Conservation (phyloP, 30 jellyfish, hydroid and myxozoan genomes). For the Sanderia malayensis region DNA sequence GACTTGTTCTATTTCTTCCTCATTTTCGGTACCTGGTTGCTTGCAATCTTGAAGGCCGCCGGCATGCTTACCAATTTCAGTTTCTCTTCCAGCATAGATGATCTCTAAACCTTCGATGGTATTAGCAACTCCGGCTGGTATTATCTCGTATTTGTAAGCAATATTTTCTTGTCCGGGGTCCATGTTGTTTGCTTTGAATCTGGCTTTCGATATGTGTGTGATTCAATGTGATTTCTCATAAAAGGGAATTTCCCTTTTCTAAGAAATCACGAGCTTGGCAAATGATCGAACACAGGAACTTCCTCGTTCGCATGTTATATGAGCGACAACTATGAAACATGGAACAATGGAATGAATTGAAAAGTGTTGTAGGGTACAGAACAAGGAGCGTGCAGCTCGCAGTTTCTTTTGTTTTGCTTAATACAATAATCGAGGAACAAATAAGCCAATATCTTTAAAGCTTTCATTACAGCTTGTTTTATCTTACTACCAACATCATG, state of each 20-base stretch:
- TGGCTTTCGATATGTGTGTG: neutral
- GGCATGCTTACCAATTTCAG: neutral
- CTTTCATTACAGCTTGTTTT: too few species aligned
- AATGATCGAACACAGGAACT: too few species aligned
- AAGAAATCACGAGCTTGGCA: slow-evolving; percentile 10
- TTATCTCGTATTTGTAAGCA: neutral
- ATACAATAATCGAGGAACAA: too few species aligned
- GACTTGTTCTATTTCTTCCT: neutral
- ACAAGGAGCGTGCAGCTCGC: too few species aligned
- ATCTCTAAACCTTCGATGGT: neutral
- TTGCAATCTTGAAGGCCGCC: too few species aligned
- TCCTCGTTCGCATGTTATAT: too few species aligned
- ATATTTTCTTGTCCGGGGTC: neutral
- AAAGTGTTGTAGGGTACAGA: too few species aligned
- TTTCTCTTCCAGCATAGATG: neutral
- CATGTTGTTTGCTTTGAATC: neutral
- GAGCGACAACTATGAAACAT: too few species aligned
- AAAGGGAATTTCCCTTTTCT: neutral
- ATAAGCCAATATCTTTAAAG: too few species aligned
- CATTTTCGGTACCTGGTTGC: neutral
- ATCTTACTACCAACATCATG: too few species aligned
- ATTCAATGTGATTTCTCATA: neutral
- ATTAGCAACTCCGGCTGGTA: neutral
- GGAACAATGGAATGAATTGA: too few species aligned
- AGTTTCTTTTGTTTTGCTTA: too few species aligned